phyloP scores from a whole-genome alignment of 1,140 invertebrate genomes.

The Sminthurides bifidus region DNA sequence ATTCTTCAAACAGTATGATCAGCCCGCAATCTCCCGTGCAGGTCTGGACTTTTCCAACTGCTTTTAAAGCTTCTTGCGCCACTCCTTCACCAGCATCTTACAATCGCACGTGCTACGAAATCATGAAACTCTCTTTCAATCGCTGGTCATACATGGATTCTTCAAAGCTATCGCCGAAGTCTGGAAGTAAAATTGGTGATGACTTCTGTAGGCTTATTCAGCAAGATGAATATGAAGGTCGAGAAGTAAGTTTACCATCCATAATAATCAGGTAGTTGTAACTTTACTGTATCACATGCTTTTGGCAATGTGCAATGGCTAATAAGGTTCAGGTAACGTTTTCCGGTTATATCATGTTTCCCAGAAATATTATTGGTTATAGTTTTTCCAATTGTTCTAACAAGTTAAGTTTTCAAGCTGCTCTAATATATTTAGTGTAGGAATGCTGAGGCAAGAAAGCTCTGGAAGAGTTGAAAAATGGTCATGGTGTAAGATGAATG shows the following conservation, averaged over 20 bases:
- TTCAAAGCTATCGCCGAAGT: not conserved
- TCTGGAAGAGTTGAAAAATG: too few relatives aligned
- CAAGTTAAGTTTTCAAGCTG: too few relatives aligned
- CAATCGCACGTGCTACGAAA: not conserved
- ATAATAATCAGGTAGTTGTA: too few relatives aligned
- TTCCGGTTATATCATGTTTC: too few relatives aligned
- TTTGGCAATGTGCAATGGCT: too few relatives aligned
- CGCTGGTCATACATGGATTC: not conserved
- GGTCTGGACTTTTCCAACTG: not conserved
- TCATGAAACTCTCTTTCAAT: not conserved
- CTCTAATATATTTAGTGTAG: too few relatives aligned
- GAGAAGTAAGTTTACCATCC: not conserved
- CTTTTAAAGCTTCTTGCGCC: not conserved
- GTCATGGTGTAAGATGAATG: too few relatives aligned
- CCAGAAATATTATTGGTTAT: too few relatives aligned
- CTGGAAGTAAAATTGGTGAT: not conserved
- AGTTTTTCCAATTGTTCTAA: too few relatives aligned
- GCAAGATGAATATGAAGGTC: not conserved
- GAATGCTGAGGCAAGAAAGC: too few relatives aligned
- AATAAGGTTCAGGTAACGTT: too few relatives aligned
- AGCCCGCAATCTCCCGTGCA: not conserved
- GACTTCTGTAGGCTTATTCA: not conserved
- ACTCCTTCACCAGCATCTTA: not conserved
- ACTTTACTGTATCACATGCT: too few relatives aligned
- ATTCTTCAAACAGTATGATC: not conserved